phyloP scores from a whole-genome alignment of 2,113 vertebrate genomes.

The Plecotus auritus region DNA sequence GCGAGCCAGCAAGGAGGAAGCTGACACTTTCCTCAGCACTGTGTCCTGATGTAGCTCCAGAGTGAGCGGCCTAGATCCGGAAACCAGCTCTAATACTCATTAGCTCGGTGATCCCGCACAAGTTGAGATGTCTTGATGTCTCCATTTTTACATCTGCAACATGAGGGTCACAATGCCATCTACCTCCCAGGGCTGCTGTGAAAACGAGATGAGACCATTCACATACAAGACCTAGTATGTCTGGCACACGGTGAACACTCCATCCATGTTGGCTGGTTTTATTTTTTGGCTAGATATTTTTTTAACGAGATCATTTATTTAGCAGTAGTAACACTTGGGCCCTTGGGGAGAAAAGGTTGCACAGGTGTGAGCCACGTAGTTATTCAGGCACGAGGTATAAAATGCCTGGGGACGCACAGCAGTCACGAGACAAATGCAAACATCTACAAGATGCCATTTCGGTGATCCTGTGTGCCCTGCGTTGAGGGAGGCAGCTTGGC shows the following conservation, averaged over 20 bases:
- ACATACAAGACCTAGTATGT: neutral
- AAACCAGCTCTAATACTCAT: neutral
- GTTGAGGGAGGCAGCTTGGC: neutral
- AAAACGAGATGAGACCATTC: constrained; percentile 26
- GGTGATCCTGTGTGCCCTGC: neutral
- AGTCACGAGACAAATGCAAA: neutral
- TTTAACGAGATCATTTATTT: constrained; percentile 37
- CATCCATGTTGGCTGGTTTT: neutral
- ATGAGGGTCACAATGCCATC: neutral
- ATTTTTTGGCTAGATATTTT: neutral
- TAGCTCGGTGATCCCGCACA: neutral
- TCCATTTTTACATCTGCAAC: constrained; percentile 4
- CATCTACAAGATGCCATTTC: neutral
- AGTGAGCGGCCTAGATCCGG: neutral
- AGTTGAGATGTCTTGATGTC: neutral
- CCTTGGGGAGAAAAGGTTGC: neutral
- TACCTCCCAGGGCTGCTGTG: neutral
- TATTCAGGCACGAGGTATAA: neutral
- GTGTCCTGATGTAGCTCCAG: neutral
- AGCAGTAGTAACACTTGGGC: neutral
- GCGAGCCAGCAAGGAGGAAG: neutral
- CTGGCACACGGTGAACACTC: neutral
- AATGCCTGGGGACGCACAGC: neutral
- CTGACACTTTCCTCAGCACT: neutral
- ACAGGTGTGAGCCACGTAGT: neutral